Percentiles rank a stretch among this genome's conserved stretches.
Evolutionary conservation across 2,888 invertebrate genomes (phyloP).

Genomic region (Pemphredon lugubris): DNA sequence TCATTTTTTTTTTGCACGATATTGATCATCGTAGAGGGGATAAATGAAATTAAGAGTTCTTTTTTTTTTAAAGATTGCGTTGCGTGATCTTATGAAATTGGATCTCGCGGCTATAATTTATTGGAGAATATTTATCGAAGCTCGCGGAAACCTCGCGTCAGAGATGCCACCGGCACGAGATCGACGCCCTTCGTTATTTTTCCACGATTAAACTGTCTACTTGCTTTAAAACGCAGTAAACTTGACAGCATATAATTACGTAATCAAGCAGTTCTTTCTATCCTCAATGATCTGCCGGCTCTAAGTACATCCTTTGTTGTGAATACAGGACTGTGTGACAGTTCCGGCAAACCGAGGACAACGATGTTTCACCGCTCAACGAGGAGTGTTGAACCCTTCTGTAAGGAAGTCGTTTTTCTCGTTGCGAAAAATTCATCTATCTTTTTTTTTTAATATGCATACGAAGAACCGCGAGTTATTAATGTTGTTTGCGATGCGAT

Average conservation of each 20-base stretch:
- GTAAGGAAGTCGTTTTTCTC: not conserved
- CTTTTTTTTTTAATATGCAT: no score
- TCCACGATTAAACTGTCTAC: conserved; percentile 1
- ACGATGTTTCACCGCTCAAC: conserved; percentile 7
- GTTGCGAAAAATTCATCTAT: not conserved
- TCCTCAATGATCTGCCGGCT: conserved; percentile 37
- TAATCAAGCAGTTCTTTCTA: conserved; percentile 32
- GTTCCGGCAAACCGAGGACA: conserved; percentile 53
- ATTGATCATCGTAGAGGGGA: no score
- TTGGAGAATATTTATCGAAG: no score
- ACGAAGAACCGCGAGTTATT: no score
- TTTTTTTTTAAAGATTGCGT: no score
- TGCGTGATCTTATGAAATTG: no score
- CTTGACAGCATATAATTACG: conserved; percentile 33
- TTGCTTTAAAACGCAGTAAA: not conserved
- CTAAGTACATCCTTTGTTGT: conserved; percentile 49
- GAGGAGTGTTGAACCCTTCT: not conserved
- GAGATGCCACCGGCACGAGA: no score
- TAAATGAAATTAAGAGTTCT: no score
- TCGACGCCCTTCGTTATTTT: not conserved
- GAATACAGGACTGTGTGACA: conserved; percentile 62
- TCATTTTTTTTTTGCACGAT: no score
- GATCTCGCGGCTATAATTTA: no score
- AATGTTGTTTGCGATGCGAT: no score
- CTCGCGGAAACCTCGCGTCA: no score